A percentile compares a stretch with the other conserved stretches of the same genome.
phyloP scores from a whole-genome alignment of 2,888 invertebrate species.

The Plusia festucae region DNA sequence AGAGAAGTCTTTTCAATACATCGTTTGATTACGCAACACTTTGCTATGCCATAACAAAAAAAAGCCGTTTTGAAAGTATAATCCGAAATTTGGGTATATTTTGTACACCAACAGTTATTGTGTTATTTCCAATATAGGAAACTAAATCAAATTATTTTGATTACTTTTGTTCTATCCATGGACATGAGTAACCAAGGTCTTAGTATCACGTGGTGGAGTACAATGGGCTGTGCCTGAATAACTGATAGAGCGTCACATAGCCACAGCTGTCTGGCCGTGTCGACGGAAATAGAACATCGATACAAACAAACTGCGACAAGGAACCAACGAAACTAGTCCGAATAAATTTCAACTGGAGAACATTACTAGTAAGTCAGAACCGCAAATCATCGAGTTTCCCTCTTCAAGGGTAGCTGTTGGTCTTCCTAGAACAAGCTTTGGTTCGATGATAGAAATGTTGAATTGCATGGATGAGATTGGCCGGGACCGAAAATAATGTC shows the following conservation, averaged over 20 bases:
- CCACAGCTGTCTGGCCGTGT: slow-evolving; percentile 68
- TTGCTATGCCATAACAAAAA: too few relatives aligned
- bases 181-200: slow-evolving; percentile 57
- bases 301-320: slow-evolving; percentile 56
- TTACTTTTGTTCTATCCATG: slow-evolving; percentile 22
- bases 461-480: too few relatives aligned
- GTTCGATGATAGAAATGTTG: too few relatives aligned
- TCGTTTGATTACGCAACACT: too few relatives aligned
- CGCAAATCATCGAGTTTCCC: too few relatives aligned
- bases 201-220: slow-evolving; percentile 57
- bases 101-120: slow-evolving; percentile 6
- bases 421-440: too few relatives aligned
- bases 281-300: slow-evolving; percentile 76
- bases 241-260: slow-evolving; percentile 71
- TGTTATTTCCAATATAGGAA: background rate
- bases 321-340: slow-evolving; percentile 51
- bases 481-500: too few relatives aligned
- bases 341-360: slow-evolving; percentile 22
- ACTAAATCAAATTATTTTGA: background rate
- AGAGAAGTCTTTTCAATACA: too few relatives aligned
- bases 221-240: slow-evolving; percentile 72
- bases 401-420: too few relatives aligned
- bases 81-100: background rate
- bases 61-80: background rate
- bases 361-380: too few relatives aligned